Percentiles rank a stretch among this genome's conserved stretches.
Conservation (phyloP, 2,113 vertebrate genomes). For the Charadrius vociferus region DNA sequence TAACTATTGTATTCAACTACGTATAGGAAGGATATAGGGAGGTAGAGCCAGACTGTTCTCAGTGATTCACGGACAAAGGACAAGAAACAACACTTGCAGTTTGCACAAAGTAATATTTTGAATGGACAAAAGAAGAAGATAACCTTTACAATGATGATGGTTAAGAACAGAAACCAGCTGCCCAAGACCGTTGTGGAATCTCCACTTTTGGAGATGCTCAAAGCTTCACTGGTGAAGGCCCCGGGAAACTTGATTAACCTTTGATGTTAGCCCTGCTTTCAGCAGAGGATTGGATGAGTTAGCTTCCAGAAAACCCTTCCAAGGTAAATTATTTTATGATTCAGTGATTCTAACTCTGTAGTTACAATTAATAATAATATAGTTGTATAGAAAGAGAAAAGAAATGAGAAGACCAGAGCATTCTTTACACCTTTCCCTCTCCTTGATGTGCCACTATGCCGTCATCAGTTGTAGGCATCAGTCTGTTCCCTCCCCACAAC, state of each 20-base stretch:
- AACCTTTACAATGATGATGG: neutral
- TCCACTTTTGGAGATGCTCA: neutral
- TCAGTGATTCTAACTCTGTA: neutral
- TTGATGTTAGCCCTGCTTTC: neutral
- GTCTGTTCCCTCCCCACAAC: neutral
- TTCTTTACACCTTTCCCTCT: neutral
- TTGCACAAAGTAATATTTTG: neutral
- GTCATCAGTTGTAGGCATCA: neutral
- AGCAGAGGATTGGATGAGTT: neutral
- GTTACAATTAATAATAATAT: neutral
- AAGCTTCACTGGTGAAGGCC: neutral
- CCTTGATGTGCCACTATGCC: neutral
- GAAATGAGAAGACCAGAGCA: neutral
- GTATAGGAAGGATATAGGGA: neutral
- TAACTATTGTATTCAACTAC: neutral
- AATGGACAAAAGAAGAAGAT: neutral
- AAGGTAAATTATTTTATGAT: neutral
- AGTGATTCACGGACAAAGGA: neutral
- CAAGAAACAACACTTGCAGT: fast-evolving
- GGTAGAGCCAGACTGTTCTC: neutral
- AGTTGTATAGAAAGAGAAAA: neutral
- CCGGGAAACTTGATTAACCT: neutral
- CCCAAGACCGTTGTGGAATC: neutral
- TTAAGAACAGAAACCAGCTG: neutral
- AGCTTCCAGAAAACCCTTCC: neutral